Evolutionary conservation across 2,797 vertebrate species (phyloP), one percentile per base, ranked within the genome.

Genomic region (Enteromius trimaculatus): DNA sequence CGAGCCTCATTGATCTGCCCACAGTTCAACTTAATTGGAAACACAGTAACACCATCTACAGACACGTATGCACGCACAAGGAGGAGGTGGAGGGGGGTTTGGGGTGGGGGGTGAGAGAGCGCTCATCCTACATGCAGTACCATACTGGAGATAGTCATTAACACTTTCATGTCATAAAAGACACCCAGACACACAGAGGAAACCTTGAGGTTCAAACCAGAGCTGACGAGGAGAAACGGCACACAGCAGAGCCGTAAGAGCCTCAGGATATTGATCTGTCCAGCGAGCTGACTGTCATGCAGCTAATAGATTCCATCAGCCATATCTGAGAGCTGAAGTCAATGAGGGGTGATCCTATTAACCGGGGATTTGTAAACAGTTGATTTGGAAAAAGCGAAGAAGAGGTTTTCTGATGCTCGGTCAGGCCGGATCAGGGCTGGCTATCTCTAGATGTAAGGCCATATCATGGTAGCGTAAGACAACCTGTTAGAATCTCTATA

Each of bases 11-110:
- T 93, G 92, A 94, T 94, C 93, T 90, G 89, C 92, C 92, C 91
- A 92, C 93, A 93, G 93, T 94, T 94, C 93, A 93, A 91, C 91
- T 93, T 94, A 94, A 94, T 95, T 94, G 93, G 93, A 94, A 94
- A 94, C 92, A 91, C 92, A 93, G 92, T 93, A 93, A 93, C 89
- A 93, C 89, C 90, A 90, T 90, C 93, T 87, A 90, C 91, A 93
- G 92, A 93, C 93, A 84, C 72, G 49, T 79, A 79, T 82, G 76
- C 83, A 82, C 77, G 51, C 51, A 71, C 62, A 31, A 66, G 64
- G 64, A 68, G 77, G 47, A 51, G 60, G 44, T 2, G 23, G 39
- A 1, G 21, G 16, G 4, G 14, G 71, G 29, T n/a, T 9, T 58
- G 78, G 66, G 78, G 66, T 23, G 70, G 58, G 26, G 58, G 66